Base-by-base conservation (phyloP, 2,113 vertebrate genomes). In the Mustela lutreola region DNA sequence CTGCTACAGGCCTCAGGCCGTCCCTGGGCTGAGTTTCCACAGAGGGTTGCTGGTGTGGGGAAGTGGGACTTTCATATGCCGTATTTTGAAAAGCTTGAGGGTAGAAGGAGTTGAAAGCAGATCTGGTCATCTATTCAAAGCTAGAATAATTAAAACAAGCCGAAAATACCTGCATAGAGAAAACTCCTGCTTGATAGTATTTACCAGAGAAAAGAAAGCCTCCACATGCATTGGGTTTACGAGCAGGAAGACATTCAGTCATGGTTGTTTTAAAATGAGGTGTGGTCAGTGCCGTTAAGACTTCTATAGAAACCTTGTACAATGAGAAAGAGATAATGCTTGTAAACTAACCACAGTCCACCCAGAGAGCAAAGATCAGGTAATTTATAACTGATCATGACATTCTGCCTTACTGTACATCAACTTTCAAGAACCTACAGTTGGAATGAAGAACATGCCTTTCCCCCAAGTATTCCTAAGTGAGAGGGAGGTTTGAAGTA, bases 101-200 rank as follows among this genome's bases (percentile, higher is more conserved):
- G 73, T 42, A 78, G 36, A 81, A 93, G 65, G 60, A 90, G 92
- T 85, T 79, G 62, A 65, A 97, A 93, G 56, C 80, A 97, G 62
- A 92, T 84, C 67, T 58, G 86, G 80, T 80, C 84, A 71, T 79
- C 45, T 90, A 45, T 53, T 73, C 81, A 90, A 85, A 97, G 12
- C 56, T 84, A n/a, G 63, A 93, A 89, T 96, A 95, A 90, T 95
- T 96, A 82, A 97, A 95, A 91, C n/a, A 76, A 91, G 31, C 28
- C 63, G 95, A 65, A 94, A 94, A 92, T 95, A 87, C 62, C 65
- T 73, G 21, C 18, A 16, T 22, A 21, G 36, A 81, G 60, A 94
- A 95, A 92, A 73, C 19, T 36, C 11, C 18, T 63, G 85, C 28
- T 85, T 95, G n/a, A 42, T 11, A 26, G 11, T 78, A 14, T 53